Evolutionary conservation across 2,113 vertebrate species (phyloP).

Genomic region (Dunckerocampus dactyliophorus): DNA sequence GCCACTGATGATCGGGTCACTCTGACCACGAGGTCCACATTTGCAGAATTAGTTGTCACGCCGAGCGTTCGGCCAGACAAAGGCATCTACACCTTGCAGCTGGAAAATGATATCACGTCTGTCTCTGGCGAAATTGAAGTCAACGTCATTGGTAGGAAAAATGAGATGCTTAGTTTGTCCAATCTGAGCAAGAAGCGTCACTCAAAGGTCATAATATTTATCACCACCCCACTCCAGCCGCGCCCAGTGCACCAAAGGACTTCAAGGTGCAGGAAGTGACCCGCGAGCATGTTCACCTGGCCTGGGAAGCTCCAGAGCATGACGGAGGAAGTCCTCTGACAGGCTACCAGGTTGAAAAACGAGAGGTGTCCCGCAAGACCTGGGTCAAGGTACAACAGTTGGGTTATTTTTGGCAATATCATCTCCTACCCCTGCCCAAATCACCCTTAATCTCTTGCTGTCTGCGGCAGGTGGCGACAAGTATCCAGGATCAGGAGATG

Average conservation of each 20-base stretch:
- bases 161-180: not conserved
- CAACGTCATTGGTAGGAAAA: conserved; percentile 87
- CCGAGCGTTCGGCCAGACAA: conserved; percentile 94
- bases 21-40: conserved; percentile 80
- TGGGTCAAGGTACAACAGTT: conserved; percentile 85
- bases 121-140: conserved; percentile 92
- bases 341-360: conserved; percentile 91
- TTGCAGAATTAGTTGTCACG: conserved; percentile 81
- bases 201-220: not conserved
- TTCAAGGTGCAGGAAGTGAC: conserved; percentile 88
- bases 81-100: conserved; percentile 82
- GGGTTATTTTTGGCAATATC: not conserved
- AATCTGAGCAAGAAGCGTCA: too few species aligned
- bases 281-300: conserved; percentile 83
- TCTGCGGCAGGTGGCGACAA: conserved; percentile 77
- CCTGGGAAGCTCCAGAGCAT: conserved; percentile 93
- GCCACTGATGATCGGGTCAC: conserved; percentile 77
- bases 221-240: conserved; percentile 72
- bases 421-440: not conserved
- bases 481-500: conserved; percentile 86
- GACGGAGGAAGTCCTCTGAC: conserved; percentile 94
- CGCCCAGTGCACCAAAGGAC: conserved; percentile 90
- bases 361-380: conserved; percentile 89
- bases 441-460: not conserved
- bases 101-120: conserved; percentile 85